Evolutionary conservation across 1,140 invertebrate genomes (phyloP), one percentile per base, ranked within the genome.

Genomic region (Drosophila santomea): DNA sequence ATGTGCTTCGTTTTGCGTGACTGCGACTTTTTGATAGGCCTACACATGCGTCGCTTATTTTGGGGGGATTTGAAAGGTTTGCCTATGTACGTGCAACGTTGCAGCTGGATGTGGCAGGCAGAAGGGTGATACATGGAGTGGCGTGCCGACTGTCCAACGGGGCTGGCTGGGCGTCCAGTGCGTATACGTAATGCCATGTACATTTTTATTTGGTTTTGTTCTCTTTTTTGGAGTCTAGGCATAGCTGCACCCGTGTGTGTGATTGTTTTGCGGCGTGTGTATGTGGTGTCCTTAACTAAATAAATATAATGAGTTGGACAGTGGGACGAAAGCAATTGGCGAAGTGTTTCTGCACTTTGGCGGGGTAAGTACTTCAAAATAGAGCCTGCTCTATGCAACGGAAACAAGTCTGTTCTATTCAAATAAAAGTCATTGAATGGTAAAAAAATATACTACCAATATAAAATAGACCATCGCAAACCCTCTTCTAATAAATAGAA

Each of bases 21-120:
- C 66, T 72, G 74, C 80, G 62, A 89, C 84, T 90, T 89, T 89
- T 84, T 89, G 84, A 89, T 89, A 89, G 84, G 84, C 84, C 84
- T 89, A 89, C 80, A 84, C 59, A 67, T 48, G 77, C 69, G 78
- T 67, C 77, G 78, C 73, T 80, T 88, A 82, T 82, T 75, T 59
- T 79, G 74, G 76, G 73, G 76, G 58, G 86, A 85, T 82, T 89
- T 85, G 76, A 85, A 91, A 91, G 63, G 64, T 57, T 71, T 85
- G 83, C 80, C 72, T 90, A 85, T 90, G 67, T 90, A 85, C 83
- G 73, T 80, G 71, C 68, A 62, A 15, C n/a, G 35, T 3, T 17
- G 41, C 38, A 52, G 36, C 6, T n/a, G 20, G 7, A 43, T 14
- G 10, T 14, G 11, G 6, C 41, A 28, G n/a, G 43, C 17, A n/a